Evolutionary conservation across 53 echinoderm and acorn worm species (phyloP).

Genomic region (Holothuria scabra): DNA sequence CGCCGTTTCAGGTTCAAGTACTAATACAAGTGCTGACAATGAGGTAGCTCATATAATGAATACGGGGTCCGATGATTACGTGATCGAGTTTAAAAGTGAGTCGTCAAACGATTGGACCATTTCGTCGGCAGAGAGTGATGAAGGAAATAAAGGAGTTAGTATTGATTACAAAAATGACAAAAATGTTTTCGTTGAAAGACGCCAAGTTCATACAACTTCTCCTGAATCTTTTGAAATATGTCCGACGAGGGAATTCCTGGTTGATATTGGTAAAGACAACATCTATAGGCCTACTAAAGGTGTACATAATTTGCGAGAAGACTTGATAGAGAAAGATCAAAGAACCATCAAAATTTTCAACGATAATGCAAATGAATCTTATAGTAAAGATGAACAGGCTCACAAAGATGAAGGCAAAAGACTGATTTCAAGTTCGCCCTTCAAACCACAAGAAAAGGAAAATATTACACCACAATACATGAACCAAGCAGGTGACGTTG

Average conservation of each 20-base stretch:
- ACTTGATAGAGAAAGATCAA: no score
- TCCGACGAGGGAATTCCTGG: not conserved
- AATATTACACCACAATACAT: no score
- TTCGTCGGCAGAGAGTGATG: conserved; percentile 27
- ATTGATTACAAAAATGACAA: not conserved
- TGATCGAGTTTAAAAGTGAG: conserved; percentile 45
- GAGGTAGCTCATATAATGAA: conserved; percentile 37
- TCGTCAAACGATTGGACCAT: conserved; percentile 27
- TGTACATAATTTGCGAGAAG: no score
- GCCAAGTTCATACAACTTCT: not conserved
- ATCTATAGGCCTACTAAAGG: no score
- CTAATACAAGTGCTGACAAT: conserved; percentile 10
- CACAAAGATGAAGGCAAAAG: no score
- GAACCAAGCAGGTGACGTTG: no score
- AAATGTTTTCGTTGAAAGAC: not conserved
- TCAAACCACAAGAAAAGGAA: no score
- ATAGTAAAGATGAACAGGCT: no score
- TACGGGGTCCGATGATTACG: conserved; percentile 2
- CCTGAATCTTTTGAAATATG: not conserved
- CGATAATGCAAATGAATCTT: no score
- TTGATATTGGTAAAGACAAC: not conserved
- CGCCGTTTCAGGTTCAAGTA: not conserved
- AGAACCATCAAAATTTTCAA: no score
- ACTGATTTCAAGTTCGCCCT: no score
- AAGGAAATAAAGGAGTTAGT: not conserved